Evolutionary conservation across 2,888 invertebrate species (phyloP).

Genomic region (Lordiphosa andalusiaca): DNA sequence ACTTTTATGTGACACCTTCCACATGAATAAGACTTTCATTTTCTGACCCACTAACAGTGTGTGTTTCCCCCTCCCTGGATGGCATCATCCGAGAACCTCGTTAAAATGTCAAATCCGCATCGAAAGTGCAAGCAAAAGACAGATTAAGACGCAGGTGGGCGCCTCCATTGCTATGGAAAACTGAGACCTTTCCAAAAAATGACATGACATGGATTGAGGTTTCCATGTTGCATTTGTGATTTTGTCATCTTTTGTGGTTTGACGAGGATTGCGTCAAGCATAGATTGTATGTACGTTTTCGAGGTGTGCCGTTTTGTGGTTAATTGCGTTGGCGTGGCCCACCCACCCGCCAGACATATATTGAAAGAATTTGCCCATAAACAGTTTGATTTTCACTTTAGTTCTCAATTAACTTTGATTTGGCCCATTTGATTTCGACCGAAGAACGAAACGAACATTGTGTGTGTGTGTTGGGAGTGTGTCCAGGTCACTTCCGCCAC

Average conservation of each 20-base stretch:
- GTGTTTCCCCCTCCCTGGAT: background rate
- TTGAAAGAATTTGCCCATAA: conserved; percentile 14
- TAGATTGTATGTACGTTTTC: conserved; percentile 35
- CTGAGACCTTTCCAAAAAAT: too few species aligned
- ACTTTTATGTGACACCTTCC: too few species aligned
- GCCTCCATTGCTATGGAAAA: too few species aligned
- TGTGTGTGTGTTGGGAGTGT: conserved; percentile 5
- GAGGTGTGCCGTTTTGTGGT: conserved; percentile 63
- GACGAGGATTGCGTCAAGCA: conserved; percentile 58
- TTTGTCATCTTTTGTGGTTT: conserved; percentile 57
- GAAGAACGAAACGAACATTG: conserved; percentile 3
- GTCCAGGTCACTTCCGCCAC: conserved; percentile 67
- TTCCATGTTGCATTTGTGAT: conserved; percentile 7
- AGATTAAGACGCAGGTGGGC: too few species aligned
- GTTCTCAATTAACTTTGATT: conserved; percentile 77
- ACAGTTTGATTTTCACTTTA: conserved; percentile 73
- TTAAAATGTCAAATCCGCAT: background rate
- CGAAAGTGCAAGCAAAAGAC: too few species aligned
- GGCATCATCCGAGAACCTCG: background rate
- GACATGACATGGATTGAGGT: too few species aligned
- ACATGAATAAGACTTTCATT: too few species aligned
- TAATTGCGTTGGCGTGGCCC: conserved; percentile 68
- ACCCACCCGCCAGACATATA: conserved; percentile 21
- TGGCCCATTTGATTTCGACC: conserved; percentile 60
- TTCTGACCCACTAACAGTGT: too few species aligned